These are phyloP conservation scores for Abrostola tripartita DNA, from an alignment of 2,888 invertebrate genomes.

Conservation along the genomic window DNA sequence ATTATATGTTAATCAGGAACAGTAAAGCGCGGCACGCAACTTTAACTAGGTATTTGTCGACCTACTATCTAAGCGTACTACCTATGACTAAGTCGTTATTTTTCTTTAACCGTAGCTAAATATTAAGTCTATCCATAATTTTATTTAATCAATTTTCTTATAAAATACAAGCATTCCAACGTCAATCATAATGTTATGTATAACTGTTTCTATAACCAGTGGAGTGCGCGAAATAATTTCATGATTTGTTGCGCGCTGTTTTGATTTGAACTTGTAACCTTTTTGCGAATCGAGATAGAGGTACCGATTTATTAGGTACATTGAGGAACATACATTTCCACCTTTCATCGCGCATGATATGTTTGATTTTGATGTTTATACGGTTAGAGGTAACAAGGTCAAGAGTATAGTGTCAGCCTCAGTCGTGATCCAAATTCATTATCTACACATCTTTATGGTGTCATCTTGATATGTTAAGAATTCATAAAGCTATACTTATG, in stretches of 20 bases:
- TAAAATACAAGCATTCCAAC: conserved; percentile 47
- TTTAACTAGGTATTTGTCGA: conserved; percentile 45
- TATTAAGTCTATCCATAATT: conserved; percentile 44
- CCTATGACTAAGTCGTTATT: conserved; percentile 38
- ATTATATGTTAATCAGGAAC: conserved; percentile 77
- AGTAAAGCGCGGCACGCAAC: conserved; percentile 68
- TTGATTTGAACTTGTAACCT: conserved; percentile 66
- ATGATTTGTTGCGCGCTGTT: conserved; percentile 52
- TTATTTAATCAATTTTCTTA: conserved; percentile 46
- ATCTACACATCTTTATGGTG: conserved; percentile 52
- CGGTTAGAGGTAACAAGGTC: conserved; percentile 58
- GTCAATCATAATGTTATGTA: conserved; percentile 55
- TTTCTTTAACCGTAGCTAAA: conserved; percentile 39
- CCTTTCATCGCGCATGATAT: conserved; percentile 57
- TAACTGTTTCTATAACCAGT: conserved; percentile 50
- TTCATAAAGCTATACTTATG: conserved; percentile 60
- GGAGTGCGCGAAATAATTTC: conserved; percentile 43
- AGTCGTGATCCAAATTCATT: conserved; percentile 57
- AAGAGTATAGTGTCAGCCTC: conserved; percentile 55
- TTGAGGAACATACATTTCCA: conserved; percentile 30
- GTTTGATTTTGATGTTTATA: conserved; percentile 58
- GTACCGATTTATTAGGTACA: conserved; percentile 48
- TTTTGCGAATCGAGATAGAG: conserved; percentile 57
- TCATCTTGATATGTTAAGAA: conserved; percentile 52
- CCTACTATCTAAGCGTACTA: conserved; percentile 56